These are phyloP conservation scores for Acanthoscelides obtectus DNA, from an alignment of 2,888 invertebrate genomes.

Conservation along the genomic window DNA sequence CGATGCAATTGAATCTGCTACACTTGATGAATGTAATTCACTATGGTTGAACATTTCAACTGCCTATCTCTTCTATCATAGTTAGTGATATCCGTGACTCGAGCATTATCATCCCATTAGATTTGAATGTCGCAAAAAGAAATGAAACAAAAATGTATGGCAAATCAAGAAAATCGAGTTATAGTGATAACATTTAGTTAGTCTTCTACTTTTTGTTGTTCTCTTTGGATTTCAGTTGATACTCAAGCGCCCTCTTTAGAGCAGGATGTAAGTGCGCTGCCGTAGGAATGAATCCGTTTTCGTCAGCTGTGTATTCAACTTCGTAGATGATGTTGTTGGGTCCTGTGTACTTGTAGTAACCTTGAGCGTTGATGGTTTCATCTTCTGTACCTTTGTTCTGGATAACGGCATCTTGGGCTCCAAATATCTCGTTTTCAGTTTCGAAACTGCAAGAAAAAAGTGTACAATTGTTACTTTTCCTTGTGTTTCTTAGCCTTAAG, in stretches of 20 bases:
- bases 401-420: slow-evolving; percentile 55
- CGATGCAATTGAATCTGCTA: too few relatives aligned
- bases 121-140: background rate
- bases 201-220: background rate
- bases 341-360: slow-evolving; percentile 62
- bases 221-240: background rate
- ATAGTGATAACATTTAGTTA: background rate
- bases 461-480: too few relatives aligned
- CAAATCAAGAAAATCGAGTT: background rate
- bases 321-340: slow-evolving; percentile 56
- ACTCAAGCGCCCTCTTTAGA: slow-evolving; percentile 11
- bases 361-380: slow-evolving; percentile 58
- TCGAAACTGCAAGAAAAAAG: slow-evolving; percentile 49
- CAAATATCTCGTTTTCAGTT: slow-evolving; percentile 60
- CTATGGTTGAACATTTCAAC: too few relatives aligned
- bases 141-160: background rate
- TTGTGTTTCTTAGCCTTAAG: too few relatives aligned
- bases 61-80: too few relatives aligned
- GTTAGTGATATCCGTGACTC: background rate
- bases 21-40: too few relatives aligned
- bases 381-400: slow-evolving; percentile 48
- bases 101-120: background rate
- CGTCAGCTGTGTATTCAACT: slow-evolving; percentile 59
- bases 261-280: slow-evolving; percentile 18
- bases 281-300: slow-evolving; percentile 55